phyloP scores from a whole-genome alignment of 2,888 invertebrate species.

The Brachypalpus laphriformis region DNA sequence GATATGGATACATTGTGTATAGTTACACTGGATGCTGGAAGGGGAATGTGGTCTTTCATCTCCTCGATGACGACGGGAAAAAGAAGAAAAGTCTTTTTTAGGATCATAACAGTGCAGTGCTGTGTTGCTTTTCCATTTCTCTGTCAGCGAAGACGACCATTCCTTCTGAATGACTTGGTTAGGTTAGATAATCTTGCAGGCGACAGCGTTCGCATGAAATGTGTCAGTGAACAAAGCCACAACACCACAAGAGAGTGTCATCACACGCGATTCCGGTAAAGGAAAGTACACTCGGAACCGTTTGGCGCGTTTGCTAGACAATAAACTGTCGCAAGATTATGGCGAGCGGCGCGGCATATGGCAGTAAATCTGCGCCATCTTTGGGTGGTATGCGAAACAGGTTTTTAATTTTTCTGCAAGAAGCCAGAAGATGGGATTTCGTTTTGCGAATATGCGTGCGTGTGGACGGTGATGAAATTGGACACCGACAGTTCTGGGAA shows the following conservation, averaged over 20 bases:
- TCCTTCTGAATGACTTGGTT: constrained; percentile 19
- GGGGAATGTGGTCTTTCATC: constrained; percentile 47
- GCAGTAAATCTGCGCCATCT: constrained; percentile 52
- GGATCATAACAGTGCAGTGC: constrained; percentile 25
- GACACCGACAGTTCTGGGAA: constrained; percentile 36
- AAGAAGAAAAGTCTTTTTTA: constrained; percentile 31
- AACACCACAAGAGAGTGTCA: constrained; percentile 41
- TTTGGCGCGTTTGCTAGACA: constrained; percentile 44
- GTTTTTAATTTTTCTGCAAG: constrained; percentile 13
- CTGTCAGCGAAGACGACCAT: constrained; percentile 5
- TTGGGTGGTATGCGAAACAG: constrained; percentile 46
- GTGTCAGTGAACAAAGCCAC: constrained; percentile 34
- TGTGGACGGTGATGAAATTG: constrained; percentile 40
- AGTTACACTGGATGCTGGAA: background rate
- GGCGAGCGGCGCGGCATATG: constrained; percentile 16
- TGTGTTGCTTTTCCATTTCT: constrained; percentile 5
- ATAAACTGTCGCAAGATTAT: constrained; percentile 57
- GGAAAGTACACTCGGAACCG: constrained; percentile 58
- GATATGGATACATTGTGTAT: background rate
- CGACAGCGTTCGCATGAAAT: constrained; percentile 24
- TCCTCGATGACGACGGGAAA: constrained; percentile 1
- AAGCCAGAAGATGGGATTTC: constrained; percentile 11
- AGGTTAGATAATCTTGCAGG: constrained; percentile 23
- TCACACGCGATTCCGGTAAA: constrained; percentile 49
- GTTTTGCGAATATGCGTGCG: constrained; percentile 33